Evolutionary conservation across 2,888 invertebrate species (phyloP).

Genomic region (Kryphioiulus occultus): DNA sequence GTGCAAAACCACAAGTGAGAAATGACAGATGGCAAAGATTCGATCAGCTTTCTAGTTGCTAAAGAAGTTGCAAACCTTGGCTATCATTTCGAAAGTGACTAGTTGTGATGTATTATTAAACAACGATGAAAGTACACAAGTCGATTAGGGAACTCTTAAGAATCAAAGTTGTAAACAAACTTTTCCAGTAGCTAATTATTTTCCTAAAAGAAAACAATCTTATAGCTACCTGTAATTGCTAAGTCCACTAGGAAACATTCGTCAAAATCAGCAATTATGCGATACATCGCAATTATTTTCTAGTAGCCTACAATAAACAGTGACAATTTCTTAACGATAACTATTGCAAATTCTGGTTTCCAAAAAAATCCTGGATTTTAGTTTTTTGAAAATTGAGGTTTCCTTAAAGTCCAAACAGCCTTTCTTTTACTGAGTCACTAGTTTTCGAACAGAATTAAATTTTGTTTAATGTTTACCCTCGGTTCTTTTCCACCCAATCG

Average conservation of each 20-base stretch:
- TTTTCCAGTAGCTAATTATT: not conserved
- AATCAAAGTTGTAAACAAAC: not conserved
- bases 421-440: not conserved
- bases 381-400: no score
- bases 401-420: not conserved
- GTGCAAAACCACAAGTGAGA: slow-evolving; percentile 2
- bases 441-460: not conserved
- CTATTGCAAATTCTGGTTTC: no score
- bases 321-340: no score
- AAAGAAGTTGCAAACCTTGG: not conserved
- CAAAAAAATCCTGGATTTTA: no score
- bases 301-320: no score
- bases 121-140: not conserved
- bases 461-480: not conserved
- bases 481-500: not conserved
- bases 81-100: not conserved
- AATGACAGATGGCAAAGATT: slow-evolving; percentile 31
- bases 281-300: no score
- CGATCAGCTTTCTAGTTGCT: not conserved
- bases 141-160: not conserved
- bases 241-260: no score
- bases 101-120: not conserved
- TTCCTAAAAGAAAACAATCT: not conserved
- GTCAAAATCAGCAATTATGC: no score
- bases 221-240: no score